phyloP scores from a whole-genome alignment of 23 tunicate species.

The Phallusia fumigata region DNA sequence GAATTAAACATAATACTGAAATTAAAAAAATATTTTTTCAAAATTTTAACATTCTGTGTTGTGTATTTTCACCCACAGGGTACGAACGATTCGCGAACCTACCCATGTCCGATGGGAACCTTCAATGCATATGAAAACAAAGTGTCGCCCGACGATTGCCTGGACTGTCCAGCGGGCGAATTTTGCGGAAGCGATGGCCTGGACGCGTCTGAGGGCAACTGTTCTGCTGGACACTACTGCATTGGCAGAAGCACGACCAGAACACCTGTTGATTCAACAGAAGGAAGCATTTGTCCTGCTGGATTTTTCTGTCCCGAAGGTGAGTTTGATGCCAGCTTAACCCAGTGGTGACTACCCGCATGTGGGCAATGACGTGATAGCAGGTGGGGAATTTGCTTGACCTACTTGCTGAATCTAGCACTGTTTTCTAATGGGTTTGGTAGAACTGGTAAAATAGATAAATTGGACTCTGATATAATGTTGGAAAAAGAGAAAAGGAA shows the following conservation, averaged over 20 bases:
- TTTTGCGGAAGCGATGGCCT: slow-evolving; percentile 50
- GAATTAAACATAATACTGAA: too few relatives aligned
- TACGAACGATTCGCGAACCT: slow-evolving; percentile 25
- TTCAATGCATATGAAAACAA: slow-evolving; percentile 42
- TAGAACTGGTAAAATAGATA: too few relatives aligned
- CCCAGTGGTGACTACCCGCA: neutral
- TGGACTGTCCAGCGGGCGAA: slow-evolving; percentile 60
- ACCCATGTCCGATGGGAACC: slow-evolving; percentile 77
- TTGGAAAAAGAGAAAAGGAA: too few relatives aligned
- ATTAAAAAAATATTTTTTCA: too few relatives aligned
- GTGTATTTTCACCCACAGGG: slow-evolving; percentile 78
- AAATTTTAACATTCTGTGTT: too few relatives aligned
- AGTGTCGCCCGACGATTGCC: slow-evolving; percentile 41
- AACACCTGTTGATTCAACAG: slow-evolving; percentile 54
- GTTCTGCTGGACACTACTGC: slow-evolving; percentile 88
- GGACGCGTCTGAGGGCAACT: slow-evolving; percentile 46
- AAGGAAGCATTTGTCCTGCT: slow-evolving; percentile 80
- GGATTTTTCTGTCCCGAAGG: slow-evolving; percentile 94
- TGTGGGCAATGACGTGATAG: neutral
- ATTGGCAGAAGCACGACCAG: slow-evolving; percentile 37
- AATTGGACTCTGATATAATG: too few relatives aligned
- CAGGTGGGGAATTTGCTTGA: too few relatives aligned
- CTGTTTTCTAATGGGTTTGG: too few relatives aligned
- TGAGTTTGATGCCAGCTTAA: neutral
- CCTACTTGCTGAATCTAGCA: too few relatives aligned